Evolutionary conservation across 2,113 vertebrate species (phyloP).

Genomic region (Formicarius rufipectus): DNA sequence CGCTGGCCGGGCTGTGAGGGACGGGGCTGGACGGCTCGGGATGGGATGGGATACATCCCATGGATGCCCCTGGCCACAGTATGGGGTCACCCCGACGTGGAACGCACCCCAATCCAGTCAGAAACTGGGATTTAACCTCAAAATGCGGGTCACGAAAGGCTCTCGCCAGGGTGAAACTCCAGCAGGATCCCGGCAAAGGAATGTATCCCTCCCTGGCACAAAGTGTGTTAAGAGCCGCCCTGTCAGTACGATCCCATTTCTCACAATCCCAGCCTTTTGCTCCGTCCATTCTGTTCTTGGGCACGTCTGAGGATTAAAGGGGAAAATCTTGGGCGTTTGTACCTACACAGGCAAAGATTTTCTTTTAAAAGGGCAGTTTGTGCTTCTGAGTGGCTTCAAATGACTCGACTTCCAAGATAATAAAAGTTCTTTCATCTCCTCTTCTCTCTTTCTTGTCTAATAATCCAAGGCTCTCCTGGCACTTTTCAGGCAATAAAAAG

Average conservation of each 20-base stretch:
- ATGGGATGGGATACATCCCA: not conserved
- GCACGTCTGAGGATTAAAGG: not conserved
- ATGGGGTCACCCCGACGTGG: accelerated
- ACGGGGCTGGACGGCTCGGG: not conserved
- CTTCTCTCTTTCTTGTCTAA: not conserved
- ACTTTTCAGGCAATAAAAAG: not conserved
- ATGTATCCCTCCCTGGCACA: not conserved
- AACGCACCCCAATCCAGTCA: accelerated
- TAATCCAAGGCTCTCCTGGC: not conserved
- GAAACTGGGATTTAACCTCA: not conserved
- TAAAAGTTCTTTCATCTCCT: not conserved
- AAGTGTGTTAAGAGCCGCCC: not conserved
- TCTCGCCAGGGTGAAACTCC: not conserved
- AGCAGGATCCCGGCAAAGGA: not conserved
- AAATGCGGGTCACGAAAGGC: accelerated
- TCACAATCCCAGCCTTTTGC: not conserved
- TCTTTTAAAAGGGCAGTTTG: not conserved
- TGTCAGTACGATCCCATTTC: accelerated
- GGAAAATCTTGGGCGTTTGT: not conserved
- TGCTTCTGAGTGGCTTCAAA: not conserved
- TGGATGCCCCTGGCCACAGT: accelerated
- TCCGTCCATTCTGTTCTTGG: not conserved
- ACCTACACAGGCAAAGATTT: not conserved
- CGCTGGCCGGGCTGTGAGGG: not conserved
- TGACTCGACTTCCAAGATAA: not conserved